These are phyloP conservation scores for Chalcosyrphus nemorum DNA, from an alignment of 2,888 invertebrate species.

Conservation along the genomic window DNA sequence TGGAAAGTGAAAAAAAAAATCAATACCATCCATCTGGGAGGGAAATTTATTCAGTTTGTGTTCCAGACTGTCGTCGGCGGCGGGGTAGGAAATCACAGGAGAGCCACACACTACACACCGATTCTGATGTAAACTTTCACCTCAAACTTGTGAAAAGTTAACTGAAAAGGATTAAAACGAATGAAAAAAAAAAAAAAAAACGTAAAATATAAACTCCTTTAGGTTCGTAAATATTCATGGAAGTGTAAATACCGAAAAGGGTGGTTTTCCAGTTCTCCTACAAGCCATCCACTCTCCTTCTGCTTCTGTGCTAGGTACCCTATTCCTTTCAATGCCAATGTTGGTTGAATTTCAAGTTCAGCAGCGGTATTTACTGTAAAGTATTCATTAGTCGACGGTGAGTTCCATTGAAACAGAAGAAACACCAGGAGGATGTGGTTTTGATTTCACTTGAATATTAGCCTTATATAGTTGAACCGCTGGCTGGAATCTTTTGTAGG, in stretches of 20 bases:
- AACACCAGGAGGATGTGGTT: not conserved
- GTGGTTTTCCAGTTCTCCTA: not conserved
- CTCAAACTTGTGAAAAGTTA: slow-evolving; percentile 18
- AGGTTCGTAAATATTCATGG: slow-evolving; percentile 20
- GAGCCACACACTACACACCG: not conserved
- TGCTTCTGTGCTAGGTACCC: slow-evolving; percentile 23
- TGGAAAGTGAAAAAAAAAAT: not conserved
- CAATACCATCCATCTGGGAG: slow-evolving; percentile 1
- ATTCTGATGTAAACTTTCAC: slow-evolving; percentile 15
- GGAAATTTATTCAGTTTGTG: slow-evolving; percentile 3
- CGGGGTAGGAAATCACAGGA: not conserved
- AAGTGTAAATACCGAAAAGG: not conserved
- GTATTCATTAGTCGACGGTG: slow-evolving; percentile 32
- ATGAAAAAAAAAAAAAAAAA: not conserved
- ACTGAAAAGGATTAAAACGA: not conserved
- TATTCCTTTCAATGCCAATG: slow-evolving; percentile 32
- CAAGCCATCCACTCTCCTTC: not conserved
- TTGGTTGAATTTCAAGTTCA: slow-evolving; percentile 51
- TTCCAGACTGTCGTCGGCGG: not conserved
- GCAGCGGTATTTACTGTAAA: slow-evolving; percentile 25
- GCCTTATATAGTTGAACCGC: not conserved
- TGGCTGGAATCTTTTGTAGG: too few species aligned
- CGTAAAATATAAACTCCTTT: not conserved
- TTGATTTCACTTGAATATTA: not conserved
- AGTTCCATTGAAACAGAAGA: not conserved